Base-by-base conservation (phyloP, 2,888 invertebrate species). In the Cephus nigrinus region DNA sequence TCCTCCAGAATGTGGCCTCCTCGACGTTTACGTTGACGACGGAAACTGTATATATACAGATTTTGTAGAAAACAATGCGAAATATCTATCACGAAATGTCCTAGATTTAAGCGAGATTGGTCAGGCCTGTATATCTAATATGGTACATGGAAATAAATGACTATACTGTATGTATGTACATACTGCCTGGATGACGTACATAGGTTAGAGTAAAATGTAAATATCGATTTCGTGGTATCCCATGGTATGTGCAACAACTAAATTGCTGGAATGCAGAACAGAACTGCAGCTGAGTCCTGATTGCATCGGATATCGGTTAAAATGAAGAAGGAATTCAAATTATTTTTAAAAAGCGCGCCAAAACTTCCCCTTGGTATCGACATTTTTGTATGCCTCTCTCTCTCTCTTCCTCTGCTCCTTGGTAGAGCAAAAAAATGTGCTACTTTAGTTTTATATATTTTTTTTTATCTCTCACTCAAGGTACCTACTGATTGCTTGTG, bases 251-350 rank as follows among this genome's bases (percentile, higher is more conserved):
- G 34, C 15, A 23, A 55, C 31, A 55, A 9, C 55, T 55, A 55
- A 23, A 55, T 55, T 55, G 1, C 55, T 23, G 23, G 23, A 68
- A 31, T n/a, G n/a, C 32, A n/a, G 34, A 77, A 68, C 68, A 34
- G 68, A 77, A 34, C 74, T 77, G 68, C 31, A 68, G 35, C 74
- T 68, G 34, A 12, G 32, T 15, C 40, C 23, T 74, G 68, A 77
- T 77, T 73, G 35, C 77, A 77, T 77, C 74, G 77, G 74, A 77
- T 77, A 74, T 77, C 12, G 31, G 68, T n/a, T 55, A 34, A 15
- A 74, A 30, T 68, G 74, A 35, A 36, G 5, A 32, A 4, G 36
- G 55, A 55, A 55, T 12, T 34, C 31, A 55, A 15, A 75, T 55
- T 55, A 55, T 55, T 55, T 55, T 23, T 5, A 55, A 55, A 55